Conservation (phyloP, 2,797 vertebrate species). For the Strix occidentalis region DNA sequence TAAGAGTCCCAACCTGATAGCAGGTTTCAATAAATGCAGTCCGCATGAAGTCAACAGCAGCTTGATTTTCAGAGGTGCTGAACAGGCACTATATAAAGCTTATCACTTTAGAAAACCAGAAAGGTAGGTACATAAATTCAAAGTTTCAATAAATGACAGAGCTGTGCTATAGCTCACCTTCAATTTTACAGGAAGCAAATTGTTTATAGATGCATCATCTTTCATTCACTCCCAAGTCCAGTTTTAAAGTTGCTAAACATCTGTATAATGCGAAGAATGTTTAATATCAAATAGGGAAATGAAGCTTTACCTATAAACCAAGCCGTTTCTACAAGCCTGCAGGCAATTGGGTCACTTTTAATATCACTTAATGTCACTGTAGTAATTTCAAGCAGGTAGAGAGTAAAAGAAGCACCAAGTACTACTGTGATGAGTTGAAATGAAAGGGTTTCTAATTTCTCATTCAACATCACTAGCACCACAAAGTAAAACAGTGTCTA, state of each 20-base stretch:
- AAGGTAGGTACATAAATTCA: background rate
- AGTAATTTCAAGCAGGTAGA: background rate
- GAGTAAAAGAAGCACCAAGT: background rate
- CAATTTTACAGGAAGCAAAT: background rate
- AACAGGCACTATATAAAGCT: background rate
- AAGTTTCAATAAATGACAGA: background rate
- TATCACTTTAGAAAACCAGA: background rate
- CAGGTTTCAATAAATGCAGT: background rate
- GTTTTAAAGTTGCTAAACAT: background rate
- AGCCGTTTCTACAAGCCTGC: background rate
- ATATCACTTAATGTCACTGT: fast-evolving
- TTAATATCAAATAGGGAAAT: background rate
- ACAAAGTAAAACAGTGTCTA: background rate
- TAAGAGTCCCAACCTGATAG: background rate
- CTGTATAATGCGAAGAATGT: background rate
- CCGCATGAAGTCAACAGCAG: fast-evolving
- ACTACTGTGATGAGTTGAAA: background rate
- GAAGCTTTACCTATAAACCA: background rate
- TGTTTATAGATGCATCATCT: background rate
- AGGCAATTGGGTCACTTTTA: background rate
- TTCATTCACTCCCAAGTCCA: background rate
- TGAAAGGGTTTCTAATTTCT: background rate
- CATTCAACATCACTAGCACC: background rate
- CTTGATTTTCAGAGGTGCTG: background rate
- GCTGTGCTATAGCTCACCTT: background rate